These are phyloP conservation scores for Cheiracanthium punctorium DNA, from an alignment of 2,888 invertebrate genomes.

Conservation along the genomic window DNA sequence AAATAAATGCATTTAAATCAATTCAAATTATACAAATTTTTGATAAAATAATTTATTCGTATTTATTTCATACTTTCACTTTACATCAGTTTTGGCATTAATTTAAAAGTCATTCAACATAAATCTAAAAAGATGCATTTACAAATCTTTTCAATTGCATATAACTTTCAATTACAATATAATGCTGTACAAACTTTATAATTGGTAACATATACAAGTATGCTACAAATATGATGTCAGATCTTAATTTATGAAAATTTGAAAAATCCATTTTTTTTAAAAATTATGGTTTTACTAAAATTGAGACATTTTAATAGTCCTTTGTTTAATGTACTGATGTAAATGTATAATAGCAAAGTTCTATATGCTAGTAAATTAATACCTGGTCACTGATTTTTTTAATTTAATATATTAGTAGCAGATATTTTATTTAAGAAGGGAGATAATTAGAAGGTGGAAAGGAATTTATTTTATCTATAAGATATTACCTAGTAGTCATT, in stretches of 20 bases:
- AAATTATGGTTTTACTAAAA: neutral
- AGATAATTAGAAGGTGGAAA: too few relatives aligned
- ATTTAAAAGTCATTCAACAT: neutral
- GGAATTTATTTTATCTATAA: too few relatives aligned
- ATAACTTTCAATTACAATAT: neutral
- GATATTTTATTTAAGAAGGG: too few relatives aligned
- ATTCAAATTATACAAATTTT: neutral
- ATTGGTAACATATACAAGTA: neutral
- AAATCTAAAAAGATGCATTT: neutral
- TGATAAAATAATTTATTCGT: slow-evolving; percentile 2
- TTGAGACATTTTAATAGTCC: too few relatives aligned
- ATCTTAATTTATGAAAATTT: neutral
- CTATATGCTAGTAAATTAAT: too few relatives aligned
- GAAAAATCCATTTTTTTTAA: neutral
- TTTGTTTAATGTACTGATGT: too few relatives aligned
- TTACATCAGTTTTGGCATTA: slow-evolving; percentile 2
- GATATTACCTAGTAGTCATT: too few relatives aligned
- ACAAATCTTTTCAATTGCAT: neutral
- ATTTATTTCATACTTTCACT: neutral
- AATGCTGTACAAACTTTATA: neutral
- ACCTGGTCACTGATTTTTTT: too few relatives aligned
- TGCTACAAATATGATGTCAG: neutral
- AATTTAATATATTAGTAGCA: too few relatives aligned
- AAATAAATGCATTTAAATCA: too few relatives aligned
- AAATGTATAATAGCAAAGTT: too few relatives aligned